phyloP scores from a whole-genome alignment of 2,888 invertebrate species.

The Halictus quadricinctus region DNA sequence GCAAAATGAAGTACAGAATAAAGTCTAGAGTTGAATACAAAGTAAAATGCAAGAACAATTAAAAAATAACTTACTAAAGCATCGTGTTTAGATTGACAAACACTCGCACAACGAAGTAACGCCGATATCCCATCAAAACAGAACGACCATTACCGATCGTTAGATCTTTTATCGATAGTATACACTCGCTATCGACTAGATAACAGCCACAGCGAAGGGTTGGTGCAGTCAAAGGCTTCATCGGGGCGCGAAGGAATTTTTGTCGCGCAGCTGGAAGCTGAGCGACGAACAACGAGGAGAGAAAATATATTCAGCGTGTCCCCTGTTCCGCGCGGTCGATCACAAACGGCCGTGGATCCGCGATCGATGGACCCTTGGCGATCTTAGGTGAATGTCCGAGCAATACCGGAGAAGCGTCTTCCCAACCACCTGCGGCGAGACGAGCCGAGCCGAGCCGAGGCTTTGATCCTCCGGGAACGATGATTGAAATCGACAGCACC shows the following conservation, averaged over 20 bases:
- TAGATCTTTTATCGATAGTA: background rate
- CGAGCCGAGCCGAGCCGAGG: background rate
- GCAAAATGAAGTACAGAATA: no score
- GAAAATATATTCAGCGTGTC: slow-evolving; percentile 50
- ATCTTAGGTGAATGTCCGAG: slow-evolving; percentile 36
- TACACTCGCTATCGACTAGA: background rate
- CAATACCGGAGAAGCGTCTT: slow-evolving; percentile 24
- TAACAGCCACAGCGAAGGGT: background rate
- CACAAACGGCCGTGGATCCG: slow-evolving; percentile 31
- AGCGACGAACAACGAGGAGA: slow-evolving; percentile 27
- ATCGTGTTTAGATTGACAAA: background rate
- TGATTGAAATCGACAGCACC: slow-evolving; percentile 24
- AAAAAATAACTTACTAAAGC: background rate
- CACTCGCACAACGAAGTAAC: background rate
- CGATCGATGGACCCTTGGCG: slow-evolving; percentile 41
- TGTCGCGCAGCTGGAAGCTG: slow-evolving; percentile 2
- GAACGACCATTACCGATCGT: background rate
- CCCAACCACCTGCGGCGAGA: slow-evolving; percentile 32
- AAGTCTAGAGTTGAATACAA: no score
- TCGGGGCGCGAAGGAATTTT: slow-evolving; percentile 13
- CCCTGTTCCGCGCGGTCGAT: slow-evolving; percentile 22
- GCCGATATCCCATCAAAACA: background rate
- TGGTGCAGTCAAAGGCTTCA: background rate
- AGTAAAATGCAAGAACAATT: background rate
- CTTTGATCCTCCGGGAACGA: slow-evolving; percentile 36